Evolutionary conservation across 2,113 vertebrate genomes (phyloP), one percentile per base, ranked within the genome.

Genomic region (Anseranas semipalmata): DNA sequence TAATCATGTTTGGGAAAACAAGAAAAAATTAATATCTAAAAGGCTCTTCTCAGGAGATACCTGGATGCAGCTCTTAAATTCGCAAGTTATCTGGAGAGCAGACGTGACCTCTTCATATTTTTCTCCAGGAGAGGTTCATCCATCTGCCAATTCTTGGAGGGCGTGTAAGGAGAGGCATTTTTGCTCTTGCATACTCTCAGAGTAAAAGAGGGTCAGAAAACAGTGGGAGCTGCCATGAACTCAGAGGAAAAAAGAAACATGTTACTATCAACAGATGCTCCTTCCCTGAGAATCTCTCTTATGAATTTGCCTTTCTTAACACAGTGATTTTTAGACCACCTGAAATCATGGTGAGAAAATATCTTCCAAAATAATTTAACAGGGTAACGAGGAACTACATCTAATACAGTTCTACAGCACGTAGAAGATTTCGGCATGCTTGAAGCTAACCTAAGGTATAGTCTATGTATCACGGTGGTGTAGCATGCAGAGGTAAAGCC

Each of bases 141-240:
- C 46, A 7, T 55, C 85, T 80, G 95, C 95, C 90, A 94, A 6
- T 21, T 89, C 32, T n/a, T 88, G 87, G 63, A 97, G 95, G 95
- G 95, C 79, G 92, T 90, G 88, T 48, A 33, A 78, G 72, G 94
- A 55, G 11, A 94, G 43, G 94, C 95, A 95, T 96, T 72, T 35
- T 59, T 33, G 27, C n/a, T 83, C 71, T 32, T 89, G 82, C 33
- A 9, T 43, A 7, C 24, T 85, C 62, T 82, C 43, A 41, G 63
- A 93, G 81, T 75, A 78, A 22, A 70, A 91, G 13, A 75, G 32
- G 67, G 52, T 87, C 90, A 94, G 77, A 37, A 62, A 89, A 45
- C 70, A 84, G 50, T 10, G 37, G 92, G 81, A 91, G 73, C 73
- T 81, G 87, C 91, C 93, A 14, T 2, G 65, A 87, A 41, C 72